These are phyloP conservation scores for Adelognathus sp. DNA, from an alignment of 2,888 invertebrate species.

Conservation along the genomic window DNA sequence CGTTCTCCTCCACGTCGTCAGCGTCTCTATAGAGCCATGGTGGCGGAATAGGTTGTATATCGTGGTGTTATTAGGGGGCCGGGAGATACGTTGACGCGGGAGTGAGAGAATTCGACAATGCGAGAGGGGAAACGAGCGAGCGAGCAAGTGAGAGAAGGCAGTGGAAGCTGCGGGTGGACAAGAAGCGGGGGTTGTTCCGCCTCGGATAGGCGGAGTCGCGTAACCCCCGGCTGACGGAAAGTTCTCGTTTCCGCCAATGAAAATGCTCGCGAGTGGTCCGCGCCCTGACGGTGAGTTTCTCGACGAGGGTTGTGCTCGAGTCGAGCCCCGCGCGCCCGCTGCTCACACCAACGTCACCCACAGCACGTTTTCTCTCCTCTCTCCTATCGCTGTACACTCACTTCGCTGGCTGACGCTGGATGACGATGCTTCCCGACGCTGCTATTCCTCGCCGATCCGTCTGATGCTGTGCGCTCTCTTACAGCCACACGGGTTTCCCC, in stretches of 20 bases:
- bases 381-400: slow-evolving; percentile 48
- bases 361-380: slow-evolving; percentile 53
- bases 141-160: slow-evolving; percentile 18
- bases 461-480: slow-evolving; percentile 18
- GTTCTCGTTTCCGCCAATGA: slow-evolving; percentile 68
- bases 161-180: slow-evolving; percentile 36
- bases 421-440: slow-evolving; percentile 8
- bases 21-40: slow-evolving; percentile 74
- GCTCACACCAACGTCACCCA: slow-evolving; percentile 19
- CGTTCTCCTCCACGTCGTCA: slow-evolving; percentile 60
- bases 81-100: slow-evolving; percentile 36
- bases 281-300: slow-evolving; percentile 43
- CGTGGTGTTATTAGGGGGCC: slow-evolving; percentile 77
- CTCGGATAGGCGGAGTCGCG: slow-evolving; percentile 70
- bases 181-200: slow-evolving; percentile 70
- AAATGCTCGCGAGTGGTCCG: slow-evolving; percentile 48
- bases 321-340: slow-evolving; percentile 48
- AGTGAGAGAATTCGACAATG: slow-evolving; percentile 40
- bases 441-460: slow-evolving; percentile 27
- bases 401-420: slow-evolving; percentile 39
- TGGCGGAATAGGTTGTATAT: slow-evolving; percentile 77
- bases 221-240: slow-evolving; percentile 68
- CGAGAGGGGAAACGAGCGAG: slow-evolving; percentile 45
- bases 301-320: slow-evolving; percentile 49
- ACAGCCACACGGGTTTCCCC: slow-evolving; percentile 37